phyloP scores from a whole-genome alignment of 2,113 vertebrate genomes.

The Otus sunia region DNA sequence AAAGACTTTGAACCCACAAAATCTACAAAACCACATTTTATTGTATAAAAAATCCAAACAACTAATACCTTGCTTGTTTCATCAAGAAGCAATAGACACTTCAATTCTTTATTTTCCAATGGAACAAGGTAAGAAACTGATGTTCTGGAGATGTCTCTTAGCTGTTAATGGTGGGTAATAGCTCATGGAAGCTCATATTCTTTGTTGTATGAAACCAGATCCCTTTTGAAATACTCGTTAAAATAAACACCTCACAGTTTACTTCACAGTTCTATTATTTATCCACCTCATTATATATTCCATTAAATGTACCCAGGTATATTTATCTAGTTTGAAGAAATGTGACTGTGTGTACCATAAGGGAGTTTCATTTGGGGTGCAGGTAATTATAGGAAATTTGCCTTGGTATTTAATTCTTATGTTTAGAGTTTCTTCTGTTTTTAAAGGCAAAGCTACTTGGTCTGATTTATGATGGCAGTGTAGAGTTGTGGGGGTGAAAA shows the following conservation, averaged over 20 bases:
- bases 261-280: slow-evolving; percentile 47
- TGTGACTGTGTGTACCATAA: background rate
- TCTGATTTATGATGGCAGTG: slow-evolving; percentile 6
- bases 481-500: background rate
- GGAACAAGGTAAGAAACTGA: background rate
- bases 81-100: background rate
- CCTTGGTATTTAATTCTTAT: background rate
- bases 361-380: background rate
- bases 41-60: background rate
- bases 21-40: background rate
- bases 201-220: slow-evolving; percentile 21
- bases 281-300: background rate
- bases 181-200: background rate
- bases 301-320: background rate
- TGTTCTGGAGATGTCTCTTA: background rate
- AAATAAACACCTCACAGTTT: slow-evolving; percentile 35
- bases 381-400: background rate
- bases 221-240: background rate
- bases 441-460: background rate
- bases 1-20: background rate
- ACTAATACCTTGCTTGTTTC: background rate
- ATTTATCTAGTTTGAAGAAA: background rate
- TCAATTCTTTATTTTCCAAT: background rate
- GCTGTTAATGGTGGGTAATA: background rate
- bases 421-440: background rate